Percentiles rank a stretch among this genome's conserved stretches.
These are phyloP conservation scores for Chloroclysta siterata DNA, from an alignment of 2,888 invertebrate genomes.

Conservation along the genomic window DNA sequence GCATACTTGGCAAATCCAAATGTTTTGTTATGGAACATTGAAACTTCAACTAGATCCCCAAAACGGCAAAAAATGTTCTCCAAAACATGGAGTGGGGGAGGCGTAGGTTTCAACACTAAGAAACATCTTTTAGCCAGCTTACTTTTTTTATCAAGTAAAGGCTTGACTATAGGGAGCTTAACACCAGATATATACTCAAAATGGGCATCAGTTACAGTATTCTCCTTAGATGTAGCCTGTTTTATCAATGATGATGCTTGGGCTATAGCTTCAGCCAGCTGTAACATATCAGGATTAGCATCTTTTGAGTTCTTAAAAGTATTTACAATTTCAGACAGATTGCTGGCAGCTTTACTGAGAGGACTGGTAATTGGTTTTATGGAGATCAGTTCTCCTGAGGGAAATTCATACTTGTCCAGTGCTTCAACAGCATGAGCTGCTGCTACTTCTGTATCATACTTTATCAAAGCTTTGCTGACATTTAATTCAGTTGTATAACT, in stretches of 20 bases:
- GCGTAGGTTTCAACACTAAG: slow-evolving; percentile 86
- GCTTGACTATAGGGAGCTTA: slow-evolving; percentile 89
- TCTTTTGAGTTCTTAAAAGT: slow-evolving; percentile 71
- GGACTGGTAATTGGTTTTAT: slow-evolving; percentile 87
- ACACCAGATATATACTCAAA: slow-evolving; percentile 83
- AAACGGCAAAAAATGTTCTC: slow-evolving; percentile 95
- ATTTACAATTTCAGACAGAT: slow-evolving; percentile 68
- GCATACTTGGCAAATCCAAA: slow-evolving; percentile 97
- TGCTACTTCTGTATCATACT: slow-evolving; percentile 67
- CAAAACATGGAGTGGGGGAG: slow-evolving; percentile 91
- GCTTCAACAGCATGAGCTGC: slow-evolving; percentile 90
- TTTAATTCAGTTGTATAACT: slow-evolving; percentile 80
- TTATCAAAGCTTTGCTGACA: slow-evolving; percentile 69
- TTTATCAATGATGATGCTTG: slow-evolving; percentile 91
- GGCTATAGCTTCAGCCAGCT: slow-evolving; percentile 90
- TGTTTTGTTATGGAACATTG: slow-evolving; percentile 94
- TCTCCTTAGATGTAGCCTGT: slow-evolving; percentile 77
- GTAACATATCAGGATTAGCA: slow-evolving; percentile 83
- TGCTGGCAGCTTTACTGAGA: slow-evolving; percentile 67
- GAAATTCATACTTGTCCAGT: slow-evolving; percentile 96
- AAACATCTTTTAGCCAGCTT: slow-evolving; percentile 88
- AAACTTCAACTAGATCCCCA: slow-evolving; percentile 95
- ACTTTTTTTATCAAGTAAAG: slow-evolving; percentile 86
- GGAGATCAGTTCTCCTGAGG: slow-evolving; percentile 92
- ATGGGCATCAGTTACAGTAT: slow-evolving; percentile 52